Percentiles rank a stretch among this genome's conserved stretches.
phyloP scores from a whole-genome alignment of 2,888 invertebrate genomes.

The Caenorhabditis afra region DNA sequence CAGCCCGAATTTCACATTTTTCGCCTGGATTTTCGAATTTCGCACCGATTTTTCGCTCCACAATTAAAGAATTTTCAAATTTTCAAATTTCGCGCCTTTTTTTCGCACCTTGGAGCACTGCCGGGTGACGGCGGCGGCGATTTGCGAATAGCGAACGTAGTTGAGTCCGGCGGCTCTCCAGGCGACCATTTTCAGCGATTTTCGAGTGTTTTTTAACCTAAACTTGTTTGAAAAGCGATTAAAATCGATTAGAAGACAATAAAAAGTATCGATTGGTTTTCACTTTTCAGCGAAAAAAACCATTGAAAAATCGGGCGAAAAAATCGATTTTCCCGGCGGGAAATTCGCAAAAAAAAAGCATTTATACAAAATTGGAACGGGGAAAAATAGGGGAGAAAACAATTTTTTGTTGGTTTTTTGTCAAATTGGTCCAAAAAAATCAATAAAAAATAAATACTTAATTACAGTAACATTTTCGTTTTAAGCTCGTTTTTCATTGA shows the following conservation, averaged over 20 bases:
- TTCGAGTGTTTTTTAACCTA: conserved; percentile 17
- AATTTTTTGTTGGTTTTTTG: not conserved
- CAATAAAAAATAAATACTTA: conserved; percentile 42
- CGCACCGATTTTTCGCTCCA: too few species aligned
- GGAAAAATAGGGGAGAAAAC: not conserved
- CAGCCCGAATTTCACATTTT: not conserved
- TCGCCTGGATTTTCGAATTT: too few species aligned
- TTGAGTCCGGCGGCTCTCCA: conserved; percentile 83
- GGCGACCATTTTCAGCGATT: conserved; percentile 65
- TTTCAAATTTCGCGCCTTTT: too few species aligned
- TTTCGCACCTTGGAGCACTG: conserved; percentile 88
- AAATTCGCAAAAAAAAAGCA: not conserved
- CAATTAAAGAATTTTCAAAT: too few species aligned
- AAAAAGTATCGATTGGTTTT: conserved; percentile 10
- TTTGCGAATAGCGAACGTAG: conserved; percentile 95
- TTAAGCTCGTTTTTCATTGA: not conserved
- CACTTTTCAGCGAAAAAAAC: not conserved
- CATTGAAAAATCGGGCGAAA: not conserved
- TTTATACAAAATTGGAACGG: not conserved
- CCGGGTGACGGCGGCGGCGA: conserved; percentile 88
- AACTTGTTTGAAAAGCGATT: not conserved
- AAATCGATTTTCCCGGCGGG: not conserved
- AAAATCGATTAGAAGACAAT: conserved; percentile 2
- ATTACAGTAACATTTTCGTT: conserved; percentile 7
- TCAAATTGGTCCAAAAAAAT: conserved; percentile 8